phyloP scores from a whole-genome alignment of 2,888 invertebrate genomes.

The Brachynemurus nebulosus region DNA sequence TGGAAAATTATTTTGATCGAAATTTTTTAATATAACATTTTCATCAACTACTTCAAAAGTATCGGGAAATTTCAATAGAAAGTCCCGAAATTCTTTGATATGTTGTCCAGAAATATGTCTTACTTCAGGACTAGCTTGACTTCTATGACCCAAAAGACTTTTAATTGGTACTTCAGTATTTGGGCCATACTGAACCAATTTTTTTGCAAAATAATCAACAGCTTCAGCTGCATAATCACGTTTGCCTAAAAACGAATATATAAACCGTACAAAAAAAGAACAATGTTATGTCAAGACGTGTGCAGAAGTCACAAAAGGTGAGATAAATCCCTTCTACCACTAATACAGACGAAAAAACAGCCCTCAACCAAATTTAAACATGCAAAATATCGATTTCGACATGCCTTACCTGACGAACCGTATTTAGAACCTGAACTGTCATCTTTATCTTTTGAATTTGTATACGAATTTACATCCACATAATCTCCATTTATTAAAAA shows the following conservation, averaged over 20 bases:
- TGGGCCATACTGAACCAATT: constrained; percentile 88
- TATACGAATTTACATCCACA: constrained; percentile 69
- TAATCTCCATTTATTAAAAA: constrained; percentile 91
- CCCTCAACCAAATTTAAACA: no score
- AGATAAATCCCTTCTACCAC: no score
- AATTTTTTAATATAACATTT: constrained; percentile 60
- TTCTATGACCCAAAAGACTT: constrained; percentile 89
- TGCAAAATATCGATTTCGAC: no score
- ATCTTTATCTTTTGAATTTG: constrained; percentile 6
- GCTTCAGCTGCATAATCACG: constrained; percentile 92
- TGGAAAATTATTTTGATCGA: constrained; percentile 30
- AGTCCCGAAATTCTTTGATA: constrained; percentile 86
- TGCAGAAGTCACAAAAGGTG: no score
- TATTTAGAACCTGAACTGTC: constrained; percentile 4
- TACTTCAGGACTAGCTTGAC: constrained; percentile 93
- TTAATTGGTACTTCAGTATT: constrained; percentile 95
- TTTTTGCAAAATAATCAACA: constrained; percentile 92
- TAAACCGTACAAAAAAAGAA: background rate
- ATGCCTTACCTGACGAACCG: no score
- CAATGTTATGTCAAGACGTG: no score
- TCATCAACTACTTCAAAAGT: constrained; percentile 76
- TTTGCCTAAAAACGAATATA: constrained; percentile 37
- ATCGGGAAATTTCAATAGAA: constrained; percentile 70
- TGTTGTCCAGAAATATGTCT: constrained; percentile 90
- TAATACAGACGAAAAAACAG: no score